Percentiles rank a stretch among this genome's conserved stretches.
These are phyloP conservation scores for Stomatorhinus ivindoensis DNA, from an alignment of 2,113 vertebrate species.

Conservation along the genomic window DNA sequence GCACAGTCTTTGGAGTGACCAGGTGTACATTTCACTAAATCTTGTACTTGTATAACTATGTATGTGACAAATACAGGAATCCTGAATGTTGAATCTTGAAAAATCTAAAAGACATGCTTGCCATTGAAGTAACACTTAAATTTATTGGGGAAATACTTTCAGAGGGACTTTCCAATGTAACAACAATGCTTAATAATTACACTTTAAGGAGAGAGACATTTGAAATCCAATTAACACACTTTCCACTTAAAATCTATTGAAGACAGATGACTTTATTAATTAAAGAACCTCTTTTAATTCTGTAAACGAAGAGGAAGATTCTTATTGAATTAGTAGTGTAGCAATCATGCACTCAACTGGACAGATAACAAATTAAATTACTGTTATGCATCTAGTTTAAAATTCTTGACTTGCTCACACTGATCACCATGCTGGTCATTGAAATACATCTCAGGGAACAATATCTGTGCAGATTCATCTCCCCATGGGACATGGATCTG, in stretches of 20 bases:
- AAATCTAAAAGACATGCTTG: neutral
- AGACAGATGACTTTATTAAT: neutral
- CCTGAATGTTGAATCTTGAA: too few relatives aligned
- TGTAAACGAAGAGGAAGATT: neutral
- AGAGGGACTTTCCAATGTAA: neutral
- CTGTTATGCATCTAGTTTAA: neutral
- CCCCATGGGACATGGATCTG: neutral
- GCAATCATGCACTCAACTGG: neutral
- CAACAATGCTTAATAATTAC: neutral
- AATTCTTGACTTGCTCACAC: neutral
- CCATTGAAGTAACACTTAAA: neutral
- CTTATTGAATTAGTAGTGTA: neutral
- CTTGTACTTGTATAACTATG: too few relatives aligned
- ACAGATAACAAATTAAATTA: neutral
- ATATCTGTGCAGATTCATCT: neutral
- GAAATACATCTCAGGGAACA: neutral
- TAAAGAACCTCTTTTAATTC: neutral
- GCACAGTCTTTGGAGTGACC: too few relatives aligned
- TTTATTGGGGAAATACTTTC: too few relatives aligned
- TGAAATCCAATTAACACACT: conserved; percentile 5
- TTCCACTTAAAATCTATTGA: neutral
- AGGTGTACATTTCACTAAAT: too few relatives aligned
- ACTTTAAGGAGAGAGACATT: neutral
- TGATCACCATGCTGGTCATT: neutral
- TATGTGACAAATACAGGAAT: too few relatives aligned